Evolutionary conservation across 2,113 vertebrate genomes (phyloP).

Genomic region (Diphyllodes magnificus): DNA sequence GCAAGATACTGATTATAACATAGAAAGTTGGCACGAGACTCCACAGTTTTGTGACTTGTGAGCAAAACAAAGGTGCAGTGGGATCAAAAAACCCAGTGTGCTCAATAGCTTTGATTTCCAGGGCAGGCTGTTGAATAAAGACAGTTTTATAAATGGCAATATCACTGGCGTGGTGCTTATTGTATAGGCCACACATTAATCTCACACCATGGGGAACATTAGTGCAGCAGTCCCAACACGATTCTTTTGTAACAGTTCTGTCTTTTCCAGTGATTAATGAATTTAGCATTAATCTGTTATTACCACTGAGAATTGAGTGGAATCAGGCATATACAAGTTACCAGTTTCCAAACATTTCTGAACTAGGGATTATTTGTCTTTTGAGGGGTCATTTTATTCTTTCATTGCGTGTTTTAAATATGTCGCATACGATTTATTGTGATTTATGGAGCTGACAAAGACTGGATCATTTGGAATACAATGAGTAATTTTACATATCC

Average conservation of each 20-base stretch:
- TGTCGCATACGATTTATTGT: background rate
- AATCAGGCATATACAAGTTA: background rate
- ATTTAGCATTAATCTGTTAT: background rate
- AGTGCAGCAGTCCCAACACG: background rate
- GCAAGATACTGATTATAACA: background rate
- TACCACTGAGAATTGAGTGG: background rate
- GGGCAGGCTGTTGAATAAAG: background rate
- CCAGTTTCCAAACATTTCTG: background rate
- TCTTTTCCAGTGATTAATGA: background rate
- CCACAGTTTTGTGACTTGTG: background rate
- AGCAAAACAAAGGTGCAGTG: background rate
- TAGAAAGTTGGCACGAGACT: background rate
- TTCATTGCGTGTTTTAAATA: background rate
- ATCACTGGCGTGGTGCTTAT: background rate
- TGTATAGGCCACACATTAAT: background rate
- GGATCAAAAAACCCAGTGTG: background rate
- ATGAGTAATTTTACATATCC: background rate
- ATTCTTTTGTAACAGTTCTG: background rate
- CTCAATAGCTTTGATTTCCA: background rate
- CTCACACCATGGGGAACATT: background rate
- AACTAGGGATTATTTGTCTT: background rate
- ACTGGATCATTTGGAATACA: background rate
- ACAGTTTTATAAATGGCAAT: background rate
- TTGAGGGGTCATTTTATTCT: background rate
- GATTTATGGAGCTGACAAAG: background rate